A percentile compares a stretch with the other conserved stretches of the same genome.
phyloP scores from a whole-genome alignment of 2,113 vertebrate species.

The Cyanistes caeruleus region DNA sequence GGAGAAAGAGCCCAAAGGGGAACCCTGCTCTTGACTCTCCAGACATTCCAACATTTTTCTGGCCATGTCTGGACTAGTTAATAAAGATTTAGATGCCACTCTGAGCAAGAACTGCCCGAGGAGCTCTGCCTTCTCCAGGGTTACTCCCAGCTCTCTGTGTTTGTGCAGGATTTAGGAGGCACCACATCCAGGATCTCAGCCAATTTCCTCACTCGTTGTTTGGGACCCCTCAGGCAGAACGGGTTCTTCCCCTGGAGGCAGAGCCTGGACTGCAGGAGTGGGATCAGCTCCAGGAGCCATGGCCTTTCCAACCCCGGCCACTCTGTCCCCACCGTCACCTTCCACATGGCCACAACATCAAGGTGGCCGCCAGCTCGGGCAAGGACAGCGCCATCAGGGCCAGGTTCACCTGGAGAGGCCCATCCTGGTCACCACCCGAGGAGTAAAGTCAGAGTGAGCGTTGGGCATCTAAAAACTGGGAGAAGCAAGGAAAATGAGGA shows the following conservation, averaged over 20 bases:
- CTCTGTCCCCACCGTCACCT: constrained; percentile 70
- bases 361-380: constrained; percentile 31
- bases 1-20: constrained; percentile 58
- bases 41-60: constrained; percentile 72
- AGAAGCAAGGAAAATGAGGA: constrained; percentile 53
- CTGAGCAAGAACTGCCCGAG: constrained; percentile 73
- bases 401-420: constrained; percentile 68
- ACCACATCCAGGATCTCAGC: constrained; percentile 73
- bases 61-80: constrained; percentile 72
- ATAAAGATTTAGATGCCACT: constrained; percentile 57
- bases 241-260: constrained; percentile 76
- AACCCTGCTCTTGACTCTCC: constrained; percentile 59
- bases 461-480: constrained; percentile 70
- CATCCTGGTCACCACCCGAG: constrained; percentile 77
- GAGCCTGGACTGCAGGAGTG: constrained; percentile 73
- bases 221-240: constrained; percentile 30
- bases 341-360: constrained; percentile 14
- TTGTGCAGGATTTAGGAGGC: constrained; percentile 76
- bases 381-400: constrained; percentile 18
- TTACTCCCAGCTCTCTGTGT: constrained; percentile 77
- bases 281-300: constrained; percentile 67
- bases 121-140: constrained; percentile 72
- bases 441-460: constrained; percentile 75
- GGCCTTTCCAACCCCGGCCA: constrained; percentile 80
- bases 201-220: constrained; percentile 78